Conservation (phyloP, 2,113 vertebrate species). For the Aphyosemion australe region DNA sequence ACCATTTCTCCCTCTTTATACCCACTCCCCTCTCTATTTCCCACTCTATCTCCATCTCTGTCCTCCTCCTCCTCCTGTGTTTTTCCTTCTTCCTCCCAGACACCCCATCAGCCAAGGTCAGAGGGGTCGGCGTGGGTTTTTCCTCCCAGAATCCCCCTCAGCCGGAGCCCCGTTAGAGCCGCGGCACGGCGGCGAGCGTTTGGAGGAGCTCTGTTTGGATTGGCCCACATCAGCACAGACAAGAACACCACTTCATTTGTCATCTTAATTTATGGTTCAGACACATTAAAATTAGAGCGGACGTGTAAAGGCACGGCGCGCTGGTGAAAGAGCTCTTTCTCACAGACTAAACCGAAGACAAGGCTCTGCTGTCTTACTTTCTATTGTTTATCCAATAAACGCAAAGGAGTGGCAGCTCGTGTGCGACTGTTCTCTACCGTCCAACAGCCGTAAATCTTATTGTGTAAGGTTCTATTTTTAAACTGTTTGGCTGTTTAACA, state of each 20-base stretch:
- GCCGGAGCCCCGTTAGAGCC: slow-evolving; percentile 9
- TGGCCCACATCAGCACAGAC: slow-evolving; percentile 39
- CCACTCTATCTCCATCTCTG: slow-evolving; percentile 11
- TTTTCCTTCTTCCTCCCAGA: neutral
- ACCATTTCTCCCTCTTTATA: slow-evolving; percentile 26
- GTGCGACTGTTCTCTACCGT: slow-evolving; percentile 17
- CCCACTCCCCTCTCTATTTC: slow-evolving; percentile 19
- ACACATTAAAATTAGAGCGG: slow-evolving; percentile 40
- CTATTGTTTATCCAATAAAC: too few relatives aligned
- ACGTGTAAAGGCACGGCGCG: slow-evolving; percentile 29
- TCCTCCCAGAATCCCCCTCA: slow-evolving; percentile 34
- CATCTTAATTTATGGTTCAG: slow-evolving; percentile 55
- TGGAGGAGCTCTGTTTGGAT: slow-evolving; percentile 58
- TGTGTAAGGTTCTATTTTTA: neutral
- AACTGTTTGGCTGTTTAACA: slow-evolving; percentile 10
- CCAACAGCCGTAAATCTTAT: slow-evolving; percentile 39
- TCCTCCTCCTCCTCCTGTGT: neutral
- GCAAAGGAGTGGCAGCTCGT: slow-evolving; percentile 20
- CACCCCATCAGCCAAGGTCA: slow-evolving; percentile 41
- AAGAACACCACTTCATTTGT: slow-evolving; percentile 48
- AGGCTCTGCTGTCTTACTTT: slow-evolving; percentile 35
- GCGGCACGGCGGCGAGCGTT: slow-evolving; percentile 35
- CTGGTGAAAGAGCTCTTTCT: slow-evolving; percentile 20
- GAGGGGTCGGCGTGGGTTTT: slow-evolving; percentile 25
- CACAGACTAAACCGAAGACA: slow-evolving; percentile 29